These are phyloP conservation scores for Cetonia aurata DNA, from an alignment of 2,888 invertebrate species.

Conservation along the genomic window DNA sequence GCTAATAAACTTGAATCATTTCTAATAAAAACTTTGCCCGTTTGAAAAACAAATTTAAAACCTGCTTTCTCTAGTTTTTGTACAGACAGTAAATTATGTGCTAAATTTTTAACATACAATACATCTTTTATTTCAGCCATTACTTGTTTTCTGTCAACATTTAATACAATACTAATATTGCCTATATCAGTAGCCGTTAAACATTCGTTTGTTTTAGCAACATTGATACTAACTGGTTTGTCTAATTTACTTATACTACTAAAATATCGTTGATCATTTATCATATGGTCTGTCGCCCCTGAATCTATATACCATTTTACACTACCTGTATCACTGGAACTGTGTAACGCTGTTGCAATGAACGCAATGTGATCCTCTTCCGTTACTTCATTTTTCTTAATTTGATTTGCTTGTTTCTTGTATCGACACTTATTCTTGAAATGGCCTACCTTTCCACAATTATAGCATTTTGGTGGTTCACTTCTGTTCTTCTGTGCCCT, in stretches of 20 bases:
- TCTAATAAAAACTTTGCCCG: background rate
- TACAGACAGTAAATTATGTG: conserved; percentile 34
- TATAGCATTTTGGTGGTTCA: background rate
- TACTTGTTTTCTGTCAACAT: background rate
- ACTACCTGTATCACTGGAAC: background rate
- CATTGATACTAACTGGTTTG: conserved; percentile 15
- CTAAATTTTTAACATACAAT: conserved; percentile 22
- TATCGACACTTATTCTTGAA: background rate
- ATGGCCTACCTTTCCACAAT: conserved; percentile 9
- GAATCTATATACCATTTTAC: conserved; percentile 2
- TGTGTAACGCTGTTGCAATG: background rate
- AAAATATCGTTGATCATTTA: conserved; percentile 26
- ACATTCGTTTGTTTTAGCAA: conserved; percentile 23
- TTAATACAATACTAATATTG: conserved; percentile 22
- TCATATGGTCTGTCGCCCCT: conserved; percentile 31
- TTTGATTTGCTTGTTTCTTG: conserved; percentile 11
- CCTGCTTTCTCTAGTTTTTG: conserved; percentile 20
- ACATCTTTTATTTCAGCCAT: conserved; percentile 33
- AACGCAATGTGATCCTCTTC: background rate
- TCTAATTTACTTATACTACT: conserved; percentile 14
- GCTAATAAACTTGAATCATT: conserved; percentile 9
- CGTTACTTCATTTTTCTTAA: background rate
- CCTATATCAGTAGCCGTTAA: conserved; percentile 21
- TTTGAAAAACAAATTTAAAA: conserved; percentile 15
- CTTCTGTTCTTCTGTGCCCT: conserved; percentile 1